Evolutionary conservation across 2,113 vertebrate species (phyloP).

Genomic region (Zingel zingel): DNA sequence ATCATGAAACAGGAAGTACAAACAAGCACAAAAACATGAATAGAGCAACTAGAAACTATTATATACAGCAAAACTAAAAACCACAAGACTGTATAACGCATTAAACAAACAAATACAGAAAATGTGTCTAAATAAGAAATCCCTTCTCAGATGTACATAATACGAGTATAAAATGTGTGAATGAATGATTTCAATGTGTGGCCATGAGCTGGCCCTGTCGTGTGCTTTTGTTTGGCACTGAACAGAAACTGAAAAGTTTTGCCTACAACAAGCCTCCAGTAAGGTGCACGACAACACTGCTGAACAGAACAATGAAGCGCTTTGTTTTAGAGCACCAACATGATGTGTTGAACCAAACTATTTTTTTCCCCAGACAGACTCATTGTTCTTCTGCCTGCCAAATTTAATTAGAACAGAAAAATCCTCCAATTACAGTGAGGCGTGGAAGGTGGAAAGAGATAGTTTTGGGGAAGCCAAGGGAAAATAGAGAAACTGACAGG

Average conservation of each 20-base stretch:
- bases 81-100: no score
- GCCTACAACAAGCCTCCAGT: background rate
- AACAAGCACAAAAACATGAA: background rate
- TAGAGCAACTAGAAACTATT: background rate
- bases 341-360: background rate
- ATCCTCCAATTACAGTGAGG: slow-evolving; percentile 17
- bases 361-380: slow-evolving; percentile 10
- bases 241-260: background rate
- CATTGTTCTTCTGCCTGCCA: background rate
- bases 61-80: background rate
- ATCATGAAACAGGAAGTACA: background rate
- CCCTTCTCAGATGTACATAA: background rate
- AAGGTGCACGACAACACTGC: background rate
- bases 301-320: background rate
- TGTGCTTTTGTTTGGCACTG: background rate
- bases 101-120: background rate
- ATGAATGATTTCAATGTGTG: background rate
- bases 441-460: slow-evolving; percentile 4
- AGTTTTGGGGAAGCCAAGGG: background rate
- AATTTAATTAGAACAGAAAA: background rate
- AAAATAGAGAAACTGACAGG: background rate
- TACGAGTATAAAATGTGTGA: background rate
- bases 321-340: slow-evolving; percentile 23
- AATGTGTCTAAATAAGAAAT: background rate
- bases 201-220: background rate